These are phyloP conservation scores for Drosophila bipectinata DNA, from an alignment of 1,140 invertebrate genomes.

Conservation along the genomic window DNA sequence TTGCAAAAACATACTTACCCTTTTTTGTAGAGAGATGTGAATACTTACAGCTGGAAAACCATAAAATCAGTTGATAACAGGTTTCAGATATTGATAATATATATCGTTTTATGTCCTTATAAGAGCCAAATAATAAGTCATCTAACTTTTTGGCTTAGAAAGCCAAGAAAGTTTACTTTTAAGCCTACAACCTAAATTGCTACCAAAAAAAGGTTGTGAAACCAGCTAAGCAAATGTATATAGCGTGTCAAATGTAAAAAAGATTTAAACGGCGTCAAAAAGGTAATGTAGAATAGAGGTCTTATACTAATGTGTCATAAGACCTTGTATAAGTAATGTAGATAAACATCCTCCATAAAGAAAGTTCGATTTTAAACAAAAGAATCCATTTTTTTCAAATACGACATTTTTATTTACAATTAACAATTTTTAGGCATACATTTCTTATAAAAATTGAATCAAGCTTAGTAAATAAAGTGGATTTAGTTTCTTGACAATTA, in stretches of 20 bases:
- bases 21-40: too few relatives aligned
- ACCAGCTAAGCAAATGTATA: background rate
- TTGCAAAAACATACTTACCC: too few relatives aligned
- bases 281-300: background rate
- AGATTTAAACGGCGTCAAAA: background rate
- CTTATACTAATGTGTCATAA: background rate
- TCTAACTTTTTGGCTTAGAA: background rate
- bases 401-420: constrained; percentile 72
- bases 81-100: too few relatives aligned
- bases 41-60: too few relatives aligned
- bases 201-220: background rate
- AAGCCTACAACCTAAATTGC: background rate
- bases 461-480: constrained; percentile 52
- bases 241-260: background rate
- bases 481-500: constrained; percentile 42
- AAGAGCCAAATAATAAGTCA: too few relatives aligned
- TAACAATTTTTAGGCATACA: constrained; percentile 65
- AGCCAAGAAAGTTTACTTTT: background rate
- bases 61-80: too few relatives aligned
- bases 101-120: too few relatives aligned
- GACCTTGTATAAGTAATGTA: too few relatives aligned
- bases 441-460: constrained; percentile 54
- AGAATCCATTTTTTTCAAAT: constrained; percentile 45
- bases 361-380: background rate
- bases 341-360: too few relatives aligned